Evolutionary conservation across 2,797 vertebrate genomes (phyloP), one percentile per base, ranked within the genome.

Genomic region (Cynopterus sphinx): DNA sequence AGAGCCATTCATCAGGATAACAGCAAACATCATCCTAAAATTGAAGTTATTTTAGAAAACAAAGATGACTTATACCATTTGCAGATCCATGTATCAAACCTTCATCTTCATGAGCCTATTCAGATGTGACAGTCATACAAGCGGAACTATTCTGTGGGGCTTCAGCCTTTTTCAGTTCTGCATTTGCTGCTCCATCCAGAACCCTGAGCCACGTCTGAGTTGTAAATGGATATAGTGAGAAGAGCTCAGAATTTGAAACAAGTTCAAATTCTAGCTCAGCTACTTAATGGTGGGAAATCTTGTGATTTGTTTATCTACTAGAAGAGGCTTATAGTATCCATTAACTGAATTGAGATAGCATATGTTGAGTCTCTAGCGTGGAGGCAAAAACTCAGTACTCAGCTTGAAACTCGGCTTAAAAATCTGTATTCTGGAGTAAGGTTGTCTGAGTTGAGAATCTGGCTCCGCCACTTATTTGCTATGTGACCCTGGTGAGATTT

Each of bases 241-340:
- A 63, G 63, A 89, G 31, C 57, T 86, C 24, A 84, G 78, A 49
- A 83, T 92, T 86, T 91, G 65, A 46, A 89, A 92, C 39, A 73
- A 83, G 28, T 95, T 95, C 57, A 95, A 51, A 86, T 95, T 92
- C 61, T 84, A 61, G 63, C 53, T 96, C 75, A 94, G 49, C 77
- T 94, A 21, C 26, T 41, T 53, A 51, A 10, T 49, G 41, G 53
- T n/a, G 13, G 63, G 67, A 83, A 91, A 36, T 82, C 53, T 43
- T 75, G 75, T 85, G 46, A 31, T 73, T 75, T 77, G 33, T 73
- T 74, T 24, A 46, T 63, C 36, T 67, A 17, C 61, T 78, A 28
- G 15, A 63, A 81, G 26, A 49, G 51, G 39, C 65, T 93, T 65
- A 31, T 21, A 16, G 63, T 87, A 33, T 71, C 49, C 7, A 22